Base-by-base conservation (phyloP, 2,113 vertebrate genomes). In the Ptilonorhynchus violaceus region DNA sequence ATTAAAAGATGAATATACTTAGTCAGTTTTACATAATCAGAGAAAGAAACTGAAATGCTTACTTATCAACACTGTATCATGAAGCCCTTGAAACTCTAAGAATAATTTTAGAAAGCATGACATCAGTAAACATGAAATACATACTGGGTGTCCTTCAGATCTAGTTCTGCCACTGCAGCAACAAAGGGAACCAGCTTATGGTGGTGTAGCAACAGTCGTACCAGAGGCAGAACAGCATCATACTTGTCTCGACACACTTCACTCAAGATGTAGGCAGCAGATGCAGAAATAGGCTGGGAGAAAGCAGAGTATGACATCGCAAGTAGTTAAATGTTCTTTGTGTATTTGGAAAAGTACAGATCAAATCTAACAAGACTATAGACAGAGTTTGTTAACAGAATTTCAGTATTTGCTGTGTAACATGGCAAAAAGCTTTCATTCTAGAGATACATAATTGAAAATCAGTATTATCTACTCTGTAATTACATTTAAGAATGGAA, bases 131-230 rank as follows among this genome's bases (percentile, higher is more conserved):
- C 56, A 77, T 46, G 8, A 37, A 97, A 89, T 79, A 98, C 99
- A 97, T 98, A 99, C 99, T 99, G 99, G 53, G 99, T 99, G 96
- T 99, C 98, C 89, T 99, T 99, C 97, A 99, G 98, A 96, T 99
- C 99, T 42, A 99, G 97, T 41, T 98, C 98, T 33, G 98, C 99
- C 96, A 99, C 99, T 46, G 99, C 98, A 76, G 98, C 98, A 91
- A 99, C 98, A 95, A 99, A 99, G 60, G 99, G 99, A 97, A 99
- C 99, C 88, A 99, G 98, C 94, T 99, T 99, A 97, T 98, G 98
- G 97, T 99, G 98, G 96, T 99, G 99, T 60, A 99, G 98, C 94
- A 99, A 97, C 73, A 99, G 98, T 69, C 99, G 98, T 18, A 99
- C 99, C 64, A 99, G 98, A 25, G 99, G 99, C 93, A 99, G 98